Base-by-base conservation (phyloP, 2,797 vertebrate genomes). In the Galagoides demidoff region DNA sequence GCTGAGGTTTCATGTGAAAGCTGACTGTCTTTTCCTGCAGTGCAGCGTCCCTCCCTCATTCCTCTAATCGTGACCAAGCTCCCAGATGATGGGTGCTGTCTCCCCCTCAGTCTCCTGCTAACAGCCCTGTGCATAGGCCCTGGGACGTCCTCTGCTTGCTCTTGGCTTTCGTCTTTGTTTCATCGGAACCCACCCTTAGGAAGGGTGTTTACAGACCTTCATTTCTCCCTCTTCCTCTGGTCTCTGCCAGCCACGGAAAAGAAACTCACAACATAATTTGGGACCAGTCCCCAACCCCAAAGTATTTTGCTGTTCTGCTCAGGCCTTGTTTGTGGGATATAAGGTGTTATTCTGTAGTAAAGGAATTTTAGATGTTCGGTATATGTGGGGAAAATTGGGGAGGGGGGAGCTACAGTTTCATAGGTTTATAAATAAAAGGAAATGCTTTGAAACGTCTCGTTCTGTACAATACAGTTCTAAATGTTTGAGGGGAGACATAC, bases 161-260 rank as follows among this genome's bases (percentile, higher is more conserved):
- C 39, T 89, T 76, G 49, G 39, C 89, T 64, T 37, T n/a, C 64
- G 45, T 82, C 66, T 82, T 73, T 76, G 64, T 85, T 95, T 90
- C 37, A 52, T 78, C 11, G 76, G 70, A 87, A 61, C 14, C 13
- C 37, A 9, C 85, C 45, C n/a, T 95, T 71, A 77, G 0, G 11
- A 93, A 86, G 45, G 49, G 70, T 43, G 27, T 31, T 64, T 74
- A 82, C 63, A 89, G 84, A 95, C 12, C 22, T 74, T 74, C 14
- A 39, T 52, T 52, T 52, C 49, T 52, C 19, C 16, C 9, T 45
- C 55, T 16, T 52, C 49, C 49, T 52, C 14, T 52, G 49, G 14
- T 52, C 14, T 52, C 49, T 52, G 49, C 49, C 49, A 52, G 49
- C 49, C 49, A 52, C 14, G 4, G 49, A 52, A 52, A 52, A 52